phyloP scores from a whole-genome alignment of 2,888 invertebrate genomes.

The Clanis bilineata region DNA sequence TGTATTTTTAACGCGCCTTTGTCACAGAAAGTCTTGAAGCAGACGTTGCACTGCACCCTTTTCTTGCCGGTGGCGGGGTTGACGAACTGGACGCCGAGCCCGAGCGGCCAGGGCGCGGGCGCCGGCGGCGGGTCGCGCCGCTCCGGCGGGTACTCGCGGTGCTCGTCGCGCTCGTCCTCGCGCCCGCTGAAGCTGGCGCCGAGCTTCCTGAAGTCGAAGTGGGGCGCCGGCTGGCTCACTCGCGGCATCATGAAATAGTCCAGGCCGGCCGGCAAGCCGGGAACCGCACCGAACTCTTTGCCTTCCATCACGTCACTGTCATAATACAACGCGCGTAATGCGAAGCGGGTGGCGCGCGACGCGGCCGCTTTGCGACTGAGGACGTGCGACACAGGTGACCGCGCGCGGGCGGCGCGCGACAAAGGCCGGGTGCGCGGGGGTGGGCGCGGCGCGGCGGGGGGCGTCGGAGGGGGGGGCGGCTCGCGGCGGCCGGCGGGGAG shows the following conservation, averaged over 20 bases:
- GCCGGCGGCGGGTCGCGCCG: conserved; percentile 75
- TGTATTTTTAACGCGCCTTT: conserved; percentile 99
- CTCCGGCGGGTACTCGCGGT: conserved; percentile 63
- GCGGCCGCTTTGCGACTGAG: conserved; percentile 82
- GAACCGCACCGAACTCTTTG: conserved; percentile 76
- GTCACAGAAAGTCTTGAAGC: conserved; percentile 99
- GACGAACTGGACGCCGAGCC: conserved; percentile 92
- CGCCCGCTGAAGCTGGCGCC: conserved; percentile 85
- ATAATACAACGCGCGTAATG: conserved; percentile 63
- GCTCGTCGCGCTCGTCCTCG: conserved; percentile 69
- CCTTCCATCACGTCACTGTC: conserved; percentile 79
- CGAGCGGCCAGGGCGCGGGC: conserved; percentile 90
- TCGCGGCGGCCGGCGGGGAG: conserved; percentile 39
- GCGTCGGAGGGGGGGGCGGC: conserved; percentile 36
- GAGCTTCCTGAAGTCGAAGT: conserved; percentile 92
- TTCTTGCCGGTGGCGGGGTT: conserved; percentile 97
- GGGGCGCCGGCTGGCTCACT: conserved; percentile 91
- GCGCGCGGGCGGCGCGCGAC: conserved; percentile 75
- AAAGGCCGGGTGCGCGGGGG: conserved; percentile 72
- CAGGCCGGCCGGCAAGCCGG: conserved; percentile 74
- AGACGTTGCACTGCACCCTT: conserved; percentile 98
- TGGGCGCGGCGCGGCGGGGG: conserved; percentile 40
- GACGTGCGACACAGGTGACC: conserved; percentile 83
- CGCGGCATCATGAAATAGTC: conserved; percentile 82
- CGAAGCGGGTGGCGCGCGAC: conserved; percentile 81